These are phyloP conservation scores for Diadumene lineata DNA, from an alignment of 92 coral and sea anemone genomes.

Conservation along the genomic window DNA sequence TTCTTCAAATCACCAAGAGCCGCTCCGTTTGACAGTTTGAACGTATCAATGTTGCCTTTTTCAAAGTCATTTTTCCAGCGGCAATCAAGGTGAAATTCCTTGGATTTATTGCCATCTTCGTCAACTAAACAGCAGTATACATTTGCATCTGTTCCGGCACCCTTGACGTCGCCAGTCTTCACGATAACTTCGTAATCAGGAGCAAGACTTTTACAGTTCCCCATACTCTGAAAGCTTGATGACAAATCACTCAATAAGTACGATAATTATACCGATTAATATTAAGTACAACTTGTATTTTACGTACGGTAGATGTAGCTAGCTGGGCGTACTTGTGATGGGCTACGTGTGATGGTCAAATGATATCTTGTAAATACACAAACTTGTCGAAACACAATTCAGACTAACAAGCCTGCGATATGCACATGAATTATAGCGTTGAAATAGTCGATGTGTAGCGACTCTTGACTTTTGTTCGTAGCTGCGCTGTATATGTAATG, in stretches of 20 bases:
- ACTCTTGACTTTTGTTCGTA: too few relatives aligned
- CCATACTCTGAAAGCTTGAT: conserved; percentile 51
- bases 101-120: conserved; percentile 77
- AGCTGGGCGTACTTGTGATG: too few relatives aligned
- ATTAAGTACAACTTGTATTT: too few relatives aligned
- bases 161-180: conserved; percentile 98
- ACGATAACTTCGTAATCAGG: conserved; percentile 92
- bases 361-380: too few relatives aligned
- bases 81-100: conserved; percentile 82
- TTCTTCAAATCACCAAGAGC: conserved; percentile 74
- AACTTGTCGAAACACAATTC: neutral
- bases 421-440: neutral
- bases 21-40: conserved; percentile 75
- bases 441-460: neutral
- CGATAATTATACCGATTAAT: neutral
- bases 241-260: neutral
- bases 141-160: conserved; percentile 97
- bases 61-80: conserved; percentile 97
- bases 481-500: too few relatives aligned
- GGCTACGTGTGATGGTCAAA: too few relatives aligned
- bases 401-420: too few relatives aligned
- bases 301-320: too few relatives aligned
- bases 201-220: conserved; percentile 84
- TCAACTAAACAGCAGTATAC: conserved; percentile 78
- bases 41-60: conserved; percentile 88